Conservation (phyloP, 2,888 invertebrate genomes). For the Crossocerus cetratus region DNA sequence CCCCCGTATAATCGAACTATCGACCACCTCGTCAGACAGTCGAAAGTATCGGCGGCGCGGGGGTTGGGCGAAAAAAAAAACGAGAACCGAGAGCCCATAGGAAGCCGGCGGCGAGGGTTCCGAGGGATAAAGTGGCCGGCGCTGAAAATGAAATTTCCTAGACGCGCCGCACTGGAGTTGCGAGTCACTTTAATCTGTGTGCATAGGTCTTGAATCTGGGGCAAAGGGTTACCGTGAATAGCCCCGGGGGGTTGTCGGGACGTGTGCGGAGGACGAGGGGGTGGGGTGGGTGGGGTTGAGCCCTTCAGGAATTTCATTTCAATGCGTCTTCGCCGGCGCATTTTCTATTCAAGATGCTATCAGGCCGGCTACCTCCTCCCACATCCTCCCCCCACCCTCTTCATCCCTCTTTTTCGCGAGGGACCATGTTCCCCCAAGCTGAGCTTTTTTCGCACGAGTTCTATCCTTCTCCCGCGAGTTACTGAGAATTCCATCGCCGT, state of each 20-base stretch:
- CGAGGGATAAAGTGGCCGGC: background rate
- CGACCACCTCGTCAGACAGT: too few species aligned
- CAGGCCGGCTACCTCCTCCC: slow-evolving; percentile 20
- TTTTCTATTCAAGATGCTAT: slow-evolving; percentile 50
- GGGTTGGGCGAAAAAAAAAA: background rate
- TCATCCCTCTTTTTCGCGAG: slow-evolving; percentile 17
- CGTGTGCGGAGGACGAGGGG: slow-evolving; percentile 22
- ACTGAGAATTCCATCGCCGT: slow-evolving; percentile 45
- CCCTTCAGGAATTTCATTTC: slow-evolving; percentile 59
- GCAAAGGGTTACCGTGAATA: slow-evolving; percentile 44
- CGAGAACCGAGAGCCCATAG: background rate
- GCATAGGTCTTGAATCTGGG: slow-evolving; percentile 34
- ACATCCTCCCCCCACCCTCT: background rate
- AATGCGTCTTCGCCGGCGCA: slow-evolving; percentile 45
- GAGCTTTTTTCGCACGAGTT: too few species aligned
- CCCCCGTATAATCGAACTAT: too few species aligned
- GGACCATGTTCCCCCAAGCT: background rate
- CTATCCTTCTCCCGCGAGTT: too few species aligned
- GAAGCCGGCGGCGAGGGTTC: background rate
- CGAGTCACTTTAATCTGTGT: slow-evolving; percentile 29
- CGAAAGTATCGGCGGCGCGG: too few species aligned
- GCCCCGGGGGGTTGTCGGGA: slow-evolving; percentile 12
- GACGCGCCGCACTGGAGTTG: slow-evolving; percentile 5
- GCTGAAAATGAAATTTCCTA: slow-evolving; percentile 14
- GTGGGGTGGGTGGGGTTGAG: slow-evolving; percentile 19